Conservation (phyloP, 92 coral and sea anemone genomes). For the Porites rus region DNA sequence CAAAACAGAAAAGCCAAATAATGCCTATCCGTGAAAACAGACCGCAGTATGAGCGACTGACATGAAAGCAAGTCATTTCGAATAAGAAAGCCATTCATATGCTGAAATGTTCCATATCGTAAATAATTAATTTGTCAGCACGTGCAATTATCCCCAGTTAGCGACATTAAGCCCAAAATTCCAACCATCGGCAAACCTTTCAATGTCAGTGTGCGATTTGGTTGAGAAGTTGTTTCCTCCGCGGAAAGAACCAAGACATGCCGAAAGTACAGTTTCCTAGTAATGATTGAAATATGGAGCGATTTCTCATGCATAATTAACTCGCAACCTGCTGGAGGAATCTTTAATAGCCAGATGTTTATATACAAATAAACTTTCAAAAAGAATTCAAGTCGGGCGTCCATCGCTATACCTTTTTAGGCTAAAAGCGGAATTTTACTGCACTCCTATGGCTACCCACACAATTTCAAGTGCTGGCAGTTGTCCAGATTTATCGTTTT, state of each 20-base stretch:
- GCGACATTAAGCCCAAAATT: constrained; percentile 8
- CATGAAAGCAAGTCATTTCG: constrained; percentile 55
- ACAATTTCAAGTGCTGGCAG: constrained; percentile 22
- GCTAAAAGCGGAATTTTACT: constrained; percentile 24
- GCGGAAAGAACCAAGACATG: background rate
- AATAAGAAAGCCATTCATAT: constrained; percentile 77
- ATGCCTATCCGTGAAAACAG: background rate
- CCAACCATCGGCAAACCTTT: constrained; percentile 8
- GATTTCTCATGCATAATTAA: constrained; percentile 65
- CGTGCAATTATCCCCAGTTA: constrained; percentile 73
- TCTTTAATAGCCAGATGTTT: constrained; percentile 92
- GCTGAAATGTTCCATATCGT: constrained; percentile 66
- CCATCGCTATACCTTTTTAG: constrained; percentile 26
- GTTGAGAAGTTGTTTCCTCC: constrained; percentile 26
- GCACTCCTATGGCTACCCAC: constrained; percentile 3
- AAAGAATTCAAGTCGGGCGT: constrained; percentile 50
- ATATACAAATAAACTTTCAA: constrained; percentile 67
- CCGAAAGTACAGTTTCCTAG: constrained; percentile 32
- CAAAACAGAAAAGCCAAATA: background rate
- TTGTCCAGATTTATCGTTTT: constrained; percentile 22
- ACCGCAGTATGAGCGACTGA: background rate
- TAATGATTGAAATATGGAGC: constrained; percentile 33
- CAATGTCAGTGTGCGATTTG: constrained; percentile 14
- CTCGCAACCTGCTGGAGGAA: constrained; percentile 78
- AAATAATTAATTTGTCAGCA: constrained; percentile 85